Conservation (phyloP, 2,888 invertebrate species). For the Carcina quercana region DNA sequence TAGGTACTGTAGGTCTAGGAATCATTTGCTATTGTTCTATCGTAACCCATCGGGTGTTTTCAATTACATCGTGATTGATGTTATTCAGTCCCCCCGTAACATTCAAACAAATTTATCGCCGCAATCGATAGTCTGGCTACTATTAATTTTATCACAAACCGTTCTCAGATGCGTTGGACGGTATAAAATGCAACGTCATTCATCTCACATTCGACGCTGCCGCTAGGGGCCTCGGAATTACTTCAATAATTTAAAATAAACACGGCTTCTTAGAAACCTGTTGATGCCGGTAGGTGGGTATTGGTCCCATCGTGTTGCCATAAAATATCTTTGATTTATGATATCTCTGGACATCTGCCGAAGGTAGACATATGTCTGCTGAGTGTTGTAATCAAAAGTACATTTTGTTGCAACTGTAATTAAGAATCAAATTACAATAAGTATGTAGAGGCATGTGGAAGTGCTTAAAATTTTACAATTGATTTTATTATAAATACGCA, state of each 20-base stretch:
- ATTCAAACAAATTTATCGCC: constrained; percentile 57
- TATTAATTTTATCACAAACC: constrained; percentile 54
- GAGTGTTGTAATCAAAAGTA: not conserved
- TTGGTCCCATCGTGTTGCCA: constrained; percentile 34
- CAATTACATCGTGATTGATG: constrained; percentile 64
- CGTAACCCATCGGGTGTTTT: constrained; percentile 44
- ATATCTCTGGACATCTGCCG: constrained; percentile 40
- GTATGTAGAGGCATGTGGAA: too few species aligned
- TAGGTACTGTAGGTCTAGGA: too few species aligned
- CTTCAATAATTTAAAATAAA: constrained; percentile 64
- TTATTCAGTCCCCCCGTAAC: constrained; percentile 46
- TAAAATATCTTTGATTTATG: constrained; percentile 53
- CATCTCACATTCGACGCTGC: constrained; percentile 38
- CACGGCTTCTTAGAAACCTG: constrained; percentile 47
- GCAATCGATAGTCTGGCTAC: constrained; percentile 50
- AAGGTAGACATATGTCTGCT: constrained; percentile 10
- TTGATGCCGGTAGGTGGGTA: constrained; percentile 28
- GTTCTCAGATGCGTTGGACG: constrained; percentile 23
- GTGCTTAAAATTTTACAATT: too few species aligned
- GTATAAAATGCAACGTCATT: constrained; percentile 51
- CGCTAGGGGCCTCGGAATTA: constrained; percentile 44
- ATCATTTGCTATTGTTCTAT: constrained; percentile 40
- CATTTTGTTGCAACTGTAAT: too few species aligned
- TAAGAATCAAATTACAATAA: too few species aligned
- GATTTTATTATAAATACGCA: too few species aligned